Evolutionary conservation across 92 coral and sea anemone species (phyloP).

Genomic region (Virgularia gustaviana): DNA sequence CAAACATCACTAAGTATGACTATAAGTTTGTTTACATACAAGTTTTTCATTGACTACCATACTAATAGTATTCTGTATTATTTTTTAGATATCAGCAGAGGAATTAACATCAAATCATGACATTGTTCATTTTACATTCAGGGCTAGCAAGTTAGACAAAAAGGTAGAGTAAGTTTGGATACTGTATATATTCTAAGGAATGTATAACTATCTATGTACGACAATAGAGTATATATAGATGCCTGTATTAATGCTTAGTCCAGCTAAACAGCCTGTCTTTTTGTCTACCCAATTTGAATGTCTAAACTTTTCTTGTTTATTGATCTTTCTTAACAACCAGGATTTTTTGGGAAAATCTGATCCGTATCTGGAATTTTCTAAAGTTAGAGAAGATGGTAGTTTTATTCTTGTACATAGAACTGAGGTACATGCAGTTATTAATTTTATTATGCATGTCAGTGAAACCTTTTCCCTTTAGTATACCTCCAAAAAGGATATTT

Average conservation of each 20-base stretch:
- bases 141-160: slow-evolving; percentile 91
- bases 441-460: neutral
- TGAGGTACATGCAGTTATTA: slow-evolving; percentile 56
- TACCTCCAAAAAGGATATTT: too few species aligned
- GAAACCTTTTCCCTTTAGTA: neutral
- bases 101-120: slow-evolving; percentile 76
- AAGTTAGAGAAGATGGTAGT: slow-evolving; percentile 83
- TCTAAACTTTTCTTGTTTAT: too few species aligned
- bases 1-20: neutral
- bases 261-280: too few species aligned
- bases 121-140: slow-evolving; percentile 64
- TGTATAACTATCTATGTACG: too few species aligned
- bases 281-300: too few species aligned
- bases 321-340: too few species aligned
- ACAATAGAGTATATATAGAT: too few species aligned
- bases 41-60: neutral
- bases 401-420: slow-evolving; percentile 92
- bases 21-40: neutral
- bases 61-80: neutral
- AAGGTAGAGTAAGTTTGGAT: too few species aligned
- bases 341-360: slow-evolving; percentile 99
- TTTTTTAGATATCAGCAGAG: slow-evolving; percentile 72
- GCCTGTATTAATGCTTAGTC: too few species aligned
- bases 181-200: too few species aligned
- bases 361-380: slow-evolving; percentile 85